Base-by-base conservation (phyloP, 2,797 vertebrate species). In the Melanotaenia boesemani region DNA sequence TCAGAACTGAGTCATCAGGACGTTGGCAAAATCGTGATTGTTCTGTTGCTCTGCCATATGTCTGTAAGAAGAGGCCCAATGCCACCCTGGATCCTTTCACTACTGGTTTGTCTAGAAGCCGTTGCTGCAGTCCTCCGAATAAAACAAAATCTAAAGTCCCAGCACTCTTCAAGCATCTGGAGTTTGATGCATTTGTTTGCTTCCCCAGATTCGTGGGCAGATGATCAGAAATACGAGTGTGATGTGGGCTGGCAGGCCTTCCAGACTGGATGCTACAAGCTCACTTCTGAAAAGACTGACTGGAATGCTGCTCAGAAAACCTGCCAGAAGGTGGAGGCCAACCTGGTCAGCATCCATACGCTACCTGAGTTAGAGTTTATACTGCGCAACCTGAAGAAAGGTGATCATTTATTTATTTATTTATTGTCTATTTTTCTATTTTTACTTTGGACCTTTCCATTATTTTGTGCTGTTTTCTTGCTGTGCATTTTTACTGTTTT, bases 11-110 rank as follows among this genome's bases (percentile, higher is more conserved):
- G 91, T 95, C 96, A 0, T 96, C 95, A 0, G 97, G 97, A 0
- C 95, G 96, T 16, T 99, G 98, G 98, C 96, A 99, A 89, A 98
- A 96, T 90, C 95, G 96, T 0, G 97, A 98, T 76, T 99, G 98
- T 32, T 94, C 96, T 67, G 96, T 96, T 0, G 96, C 96, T 12
- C 92, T 98, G 80, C 98, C 98, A 0, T 99, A 99, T 0, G 96
- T 97, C 41, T 99, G 98, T 86, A 98, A 99, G 92, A 99, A 99
- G 93, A 97, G 96, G 48, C 96, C 96, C 74, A 97, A 98, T 0
- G 95, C 96, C 86, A 97, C 96, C 0, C 61, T 94, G 0, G 95
- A 96, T 79, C 95, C 95, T 16, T 93, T 94, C 79, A 92, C 92
- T 1, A 96, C 93, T 0, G 96, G 97, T 98, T 26, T 28, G 90